These are phyloP conservation scores for Drosophila demipolita DNA, from an alignment of 2,888 invertebrate species.

Conservation along the genomic window DNA sequence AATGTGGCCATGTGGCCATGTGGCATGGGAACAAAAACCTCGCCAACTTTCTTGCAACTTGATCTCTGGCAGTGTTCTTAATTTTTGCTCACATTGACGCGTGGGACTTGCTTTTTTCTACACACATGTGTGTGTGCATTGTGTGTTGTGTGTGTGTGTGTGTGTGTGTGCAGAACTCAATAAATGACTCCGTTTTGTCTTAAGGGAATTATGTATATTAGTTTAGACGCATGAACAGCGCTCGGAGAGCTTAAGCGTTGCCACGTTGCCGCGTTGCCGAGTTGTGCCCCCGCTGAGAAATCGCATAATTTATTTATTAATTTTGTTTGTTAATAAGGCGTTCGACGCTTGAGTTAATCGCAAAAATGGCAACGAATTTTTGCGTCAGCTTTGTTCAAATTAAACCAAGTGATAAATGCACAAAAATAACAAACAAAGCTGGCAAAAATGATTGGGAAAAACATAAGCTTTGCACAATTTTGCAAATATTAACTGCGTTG, in stretches of 20 bases:
- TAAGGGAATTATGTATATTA: constrained; percentile 75
- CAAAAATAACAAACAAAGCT: neutral
- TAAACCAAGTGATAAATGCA: neutral
- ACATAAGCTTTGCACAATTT: neutral
- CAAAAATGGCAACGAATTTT: neutral
- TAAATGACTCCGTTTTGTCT: constrained; percentile 67
- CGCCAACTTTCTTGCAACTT: constrained; percentile 35
- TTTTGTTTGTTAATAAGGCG: constrained; percentile 66
- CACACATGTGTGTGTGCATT: neutral
- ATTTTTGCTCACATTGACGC: constrained; percentile 50
- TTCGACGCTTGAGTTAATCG: constrained; percentile 20
- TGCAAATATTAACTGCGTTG: neutral
- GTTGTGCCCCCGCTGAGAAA: constrained; percentile 26
- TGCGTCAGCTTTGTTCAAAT: constrained; percentile 2
- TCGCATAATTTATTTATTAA: constrained; percentile 74
- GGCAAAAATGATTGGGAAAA: neutral
- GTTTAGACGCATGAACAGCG: constrained; percentile 43
- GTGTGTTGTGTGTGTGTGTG: constrained; percentile 3
- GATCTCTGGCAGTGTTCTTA: constrained; percentile 49
- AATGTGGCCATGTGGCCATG: constrained; percentile 18
- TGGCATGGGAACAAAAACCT: neutral
- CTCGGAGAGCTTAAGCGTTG: constrained; percentile 19
- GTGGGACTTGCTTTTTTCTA: constrained; percentile 33
- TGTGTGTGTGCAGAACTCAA: constrained; percentile 47
- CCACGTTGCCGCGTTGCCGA: neutral